Base-by-base conservation (phyloP, 2,888 invertebrate species). In the Pammene aurita region DNA sequence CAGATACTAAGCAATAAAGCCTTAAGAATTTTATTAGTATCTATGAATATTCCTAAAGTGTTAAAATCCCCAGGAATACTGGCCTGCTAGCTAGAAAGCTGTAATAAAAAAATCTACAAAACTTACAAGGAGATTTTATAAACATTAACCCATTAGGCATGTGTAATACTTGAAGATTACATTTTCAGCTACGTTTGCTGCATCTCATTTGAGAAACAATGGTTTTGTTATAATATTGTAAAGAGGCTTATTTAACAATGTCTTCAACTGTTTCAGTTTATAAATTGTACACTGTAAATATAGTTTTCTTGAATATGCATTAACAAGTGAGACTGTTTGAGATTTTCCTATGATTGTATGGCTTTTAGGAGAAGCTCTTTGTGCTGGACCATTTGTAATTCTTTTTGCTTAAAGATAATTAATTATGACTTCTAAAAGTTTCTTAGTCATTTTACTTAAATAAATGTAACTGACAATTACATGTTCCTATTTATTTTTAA, bases 191-290 rank as follows among this genome's bases (percentile, higher is more conserved):
- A 16, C 16, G 14, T 10, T 57, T 13, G 13, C 7, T 13, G 7
- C 0, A 41, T 57, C 57, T 38, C 57, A 57, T 57, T 56, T 13
- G 18, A 57, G 41, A 11, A 42, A 42, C 13, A 57, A 26, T 41
- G 38, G 38, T 57, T 18, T 18, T 13, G 0, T 42, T 42, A 26
- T n/a, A 42, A 18, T 4, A 54, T 41, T 57, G 57, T 42, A 26
- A 42, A 42, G 13, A 5, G 41, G 13, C 11, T 7, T n/a, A 57
- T 57, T 57, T 42, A 42, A 57, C 57, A 57, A 57, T 57, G 57
- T 26, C 56, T 41, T 0, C 35, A 14, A 18, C 26, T 52, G 26
- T 56, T 11, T 14, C 0, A 0, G 38, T 38, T 42, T 18, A 57
- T n/a, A 42, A 18, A 57, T 42, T 57, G 42, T n/a, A 57, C 18